Evolutionary conservation across 2,888 invertebrate species (phyloP).

Genomic region (Neria commutata): DNA sequence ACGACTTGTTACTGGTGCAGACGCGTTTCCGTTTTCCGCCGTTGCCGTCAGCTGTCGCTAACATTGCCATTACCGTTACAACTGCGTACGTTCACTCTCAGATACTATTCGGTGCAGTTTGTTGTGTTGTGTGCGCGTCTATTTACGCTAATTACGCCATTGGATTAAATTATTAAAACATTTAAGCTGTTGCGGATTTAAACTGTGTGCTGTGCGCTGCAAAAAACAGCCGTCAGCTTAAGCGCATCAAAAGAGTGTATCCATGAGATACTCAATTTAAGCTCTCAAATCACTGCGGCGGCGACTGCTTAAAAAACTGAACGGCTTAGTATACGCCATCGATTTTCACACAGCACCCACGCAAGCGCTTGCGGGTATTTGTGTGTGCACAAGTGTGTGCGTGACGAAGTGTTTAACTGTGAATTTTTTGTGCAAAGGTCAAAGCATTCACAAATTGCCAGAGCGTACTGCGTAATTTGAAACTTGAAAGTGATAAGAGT

Average conservation of each 20-base stretch:
- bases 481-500: too few species aligned
- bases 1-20: slow-evolving; percentile 55
- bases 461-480: too few species aligned
- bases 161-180: slow-evolving; percentile 59
- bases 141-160: slow-evolving; percentile 57
- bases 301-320: too few species aligned
- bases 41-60: slow-evolving; percentile 20
- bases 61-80: slow-evolving; percentile 22
- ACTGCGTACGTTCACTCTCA: slow-evolving; percentile 18
- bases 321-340: too few species aligned
- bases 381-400: slow-evolving; percentile 39
- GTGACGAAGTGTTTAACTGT: too few species aligned
- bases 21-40: slow-evolving; percentile 53
- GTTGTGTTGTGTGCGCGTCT: slow-evolving; percentile 27
- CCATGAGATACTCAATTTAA: slow-evolving; percentile 53
- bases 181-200: slow-evolving; percentile 53
- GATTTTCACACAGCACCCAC: slow-evolving; percentile 32
- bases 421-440: too few species aligned
- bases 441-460: background rate
- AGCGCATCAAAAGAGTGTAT: slow-evolving; percentile 45
- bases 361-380: slow-evolving; percentile 23
- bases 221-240: slow-evolving; percentile 38
- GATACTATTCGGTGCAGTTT: too few species aligned
- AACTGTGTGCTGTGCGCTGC: slow-evolving; percentile 24
- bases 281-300: slow-evolving; percentile 52